These are phyloP conservation scores for Pangasius larnaudii DNA, from an alignment of 2,797 vertebrate species.

Conservation along the genomic window DNA sequence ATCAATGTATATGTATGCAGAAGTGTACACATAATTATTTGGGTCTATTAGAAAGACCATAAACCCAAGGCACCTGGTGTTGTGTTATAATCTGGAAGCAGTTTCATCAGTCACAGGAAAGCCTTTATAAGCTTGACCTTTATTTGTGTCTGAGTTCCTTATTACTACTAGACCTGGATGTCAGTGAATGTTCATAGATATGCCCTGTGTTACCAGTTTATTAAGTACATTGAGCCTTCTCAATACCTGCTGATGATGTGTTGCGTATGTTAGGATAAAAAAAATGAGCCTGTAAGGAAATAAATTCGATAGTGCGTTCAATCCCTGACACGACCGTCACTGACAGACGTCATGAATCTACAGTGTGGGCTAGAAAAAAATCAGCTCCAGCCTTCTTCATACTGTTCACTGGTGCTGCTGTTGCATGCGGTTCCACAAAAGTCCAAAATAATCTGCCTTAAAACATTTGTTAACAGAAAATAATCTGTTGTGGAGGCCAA, in stretches of 20 bases:
- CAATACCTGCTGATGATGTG: not conserved
- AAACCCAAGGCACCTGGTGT: not conserved
- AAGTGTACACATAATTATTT: not conserved
- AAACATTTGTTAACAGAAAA: not conserved
- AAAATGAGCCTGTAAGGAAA: not conserved
- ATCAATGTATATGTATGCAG: not conserved
- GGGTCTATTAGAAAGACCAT: not conserved
- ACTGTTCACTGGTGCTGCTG: not conserved
- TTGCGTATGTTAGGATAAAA: not conserved
- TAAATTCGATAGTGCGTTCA: not conserved
- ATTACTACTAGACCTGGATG: not conserved
- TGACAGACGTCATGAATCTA: not conserved
- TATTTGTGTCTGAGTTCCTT: not conserved
- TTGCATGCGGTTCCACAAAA: not conserved
- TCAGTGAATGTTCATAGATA: not conserved
- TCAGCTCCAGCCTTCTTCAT: not conserved
- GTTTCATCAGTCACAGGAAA: not conserved
- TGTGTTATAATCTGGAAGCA: not conserved
- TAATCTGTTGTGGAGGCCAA: not conserved
- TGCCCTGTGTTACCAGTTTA: not conserved
- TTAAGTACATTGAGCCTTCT: not conserved
- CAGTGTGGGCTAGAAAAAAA: not conserved
- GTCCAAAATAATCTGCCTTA: not conserved
- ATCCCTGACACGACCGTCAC: not conserved
- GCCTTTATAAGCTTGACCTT: not conserved